Evolutionary conservation across 2,797 vertebrate genomes (phyloP).

Genomic region (Acestrorhynchus altus): DNA sequence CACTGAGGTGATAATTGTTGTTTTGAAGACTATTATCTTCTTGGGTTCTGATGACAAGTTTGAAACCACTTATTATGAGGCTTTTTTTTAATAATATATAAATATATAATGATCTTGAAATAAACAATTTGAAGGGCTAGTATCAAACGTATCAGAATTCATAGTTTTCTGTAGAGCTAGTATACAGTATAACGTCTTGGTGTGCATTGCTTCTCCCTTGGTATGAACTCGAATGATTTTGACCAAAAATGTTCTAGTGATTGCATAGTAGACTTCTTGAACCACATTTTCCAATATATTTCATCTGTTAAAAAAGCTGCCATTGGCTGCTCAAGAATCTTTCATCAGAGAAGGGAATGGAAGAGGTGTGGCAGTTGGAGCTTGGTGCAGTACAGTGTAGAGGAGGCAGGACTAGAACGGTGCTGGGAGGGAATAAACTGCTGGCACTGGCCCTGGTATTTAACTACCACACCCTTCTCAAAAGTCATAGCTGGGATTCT

Average conservation of each 20-base stretch:
- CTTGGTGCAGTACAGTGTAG: neutral
- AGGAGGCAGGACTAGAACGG: constrained; percentile 52
- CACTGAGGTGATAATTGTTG: neutral
- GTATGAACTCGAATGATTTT: neutral
- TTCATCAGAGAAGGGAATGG: constrained; percentile 1
- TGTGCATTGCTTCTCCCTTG: neutral
- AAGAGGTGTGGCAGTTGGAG: constrained; percentile 42
- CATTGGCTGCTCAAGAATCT: neutral
- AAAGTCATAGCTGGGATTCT: constrained; percentile 51
- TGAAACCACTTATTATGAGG: constrained; percentile 16
- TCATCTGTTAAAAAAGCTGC: neutral
- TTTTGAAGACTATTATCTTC: neutral
- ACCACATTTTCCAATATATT: neutral
- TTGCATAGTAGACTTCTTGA: neutral
- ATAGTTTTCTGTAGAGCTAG: neutral
- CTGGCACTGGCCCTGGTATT: constrained; percentile 60
- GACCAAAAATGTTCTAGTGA: neutral
- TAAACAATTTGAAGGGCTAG: neutral
- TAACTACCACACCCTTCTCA: constrained; percentile 68
- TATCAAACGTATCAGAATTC: neutral
- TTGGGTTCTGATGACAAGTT: neutral
- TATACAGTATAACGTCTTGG: neutral
- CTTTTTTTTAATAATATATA: no score
- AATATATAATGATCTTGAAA: neutral
- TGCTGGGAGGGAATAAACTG: constrained; percentile 39